phyloP scores from a whole-genome alignment of 2,797 vertebrate species.

The Myiothlypis coronata region DNA sequence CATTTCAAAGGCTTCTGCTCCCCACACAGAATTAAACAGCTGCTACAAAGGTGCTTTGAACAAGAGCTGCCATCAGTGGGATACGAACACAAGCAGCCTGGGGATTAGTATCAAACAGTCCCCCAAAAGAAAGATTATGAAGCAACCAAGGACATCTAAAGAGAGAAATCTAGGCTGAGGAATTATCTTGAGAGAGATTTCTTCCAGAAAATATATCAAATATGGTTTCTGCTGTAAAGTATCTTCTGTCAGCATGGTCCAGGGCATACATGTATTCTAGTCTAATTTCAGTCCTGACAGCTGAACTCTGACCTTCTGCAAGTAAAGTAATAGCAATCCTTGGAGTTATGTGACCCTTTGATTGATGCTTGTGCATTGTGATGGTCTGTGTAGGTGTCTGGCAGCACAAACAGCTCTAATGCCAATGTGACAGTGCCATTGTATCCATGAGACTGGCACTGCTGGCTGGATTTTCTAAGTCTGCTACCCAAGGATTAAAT shows the following conservation, averaged over 20 bases:
- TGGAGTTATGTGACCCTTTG: not conserved
- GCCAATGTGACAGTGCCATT: not conserved
- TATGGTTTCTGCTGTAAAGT: not conserved
- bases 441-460: not conserved
- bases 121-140: slow-evolving; percentile 20
- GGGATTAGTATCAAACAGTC: slow-evolving; percentile 34
- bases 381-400: not conserved
- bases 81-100: slow-evolving; percentile 43
- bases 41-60: slow-evolving; percentile 56
- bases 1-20: slow-evolving; percentile 56
- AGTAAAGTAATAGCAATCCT: not conserved
- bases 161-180: slow-evolving; percentile 30
- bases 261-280: not conserved
- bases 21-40: slow-evolving; percentile 43
- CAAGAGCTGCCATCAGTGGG: not conserved
- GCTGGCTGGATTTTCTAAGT: not conserved
- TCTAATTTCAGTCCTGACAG: not conserved
- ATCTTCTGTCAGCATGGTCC: not conserved
- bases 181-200: slow-evolving; percentile 23
- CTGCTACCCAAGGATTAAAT: not conserved
- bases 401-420: not conserved
- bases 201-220: not conserved
- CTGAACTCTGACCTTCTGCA: not conserved
- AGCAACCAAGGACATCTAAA: slow-evolving; percentile 48
- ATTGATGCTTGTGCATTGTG: not conserved